Percentiles rank a stretch among this genome's conserved stretches.
Evolutionary conservation across 2,113 vertebrate genomes (phyloP).

Genomic region (Silurus asotus): DNA sequence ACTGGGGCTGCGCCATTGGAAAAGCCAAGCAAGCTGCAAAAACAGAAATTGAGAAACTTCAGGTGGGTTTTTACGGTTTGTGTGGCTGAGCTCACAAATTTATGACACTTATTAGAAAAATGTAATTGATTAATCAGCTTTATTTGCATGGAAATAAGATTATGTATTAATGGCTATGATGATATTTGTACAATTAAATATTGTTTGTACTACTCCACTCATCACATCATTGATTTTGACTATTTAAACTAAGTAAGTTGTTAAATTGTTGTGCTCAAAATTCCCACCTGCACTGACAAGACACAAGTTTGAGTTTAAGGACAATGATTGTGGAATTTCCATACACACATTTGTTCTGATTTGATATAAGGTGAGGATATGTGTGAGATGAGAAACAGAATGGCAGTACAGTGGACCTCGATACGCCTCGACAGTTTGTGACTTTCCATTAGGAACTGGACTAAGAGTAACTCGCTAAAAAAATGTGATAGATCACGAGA

Average conservation of each 20-base stretch:
- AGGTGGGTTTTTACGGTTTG: conserved; percentile 73
- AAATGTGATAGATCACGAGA: no score
- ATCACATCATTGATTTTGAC: not conserved
- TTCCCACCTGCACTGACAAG: not conserved
- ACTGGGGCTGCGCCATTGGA: conserved; percentile 97
- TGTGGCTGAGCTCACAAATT: not conserved
- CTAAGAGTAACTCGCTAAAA: no score
- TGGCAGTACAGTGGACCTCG: not conserved
- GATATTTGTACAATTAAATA: no score
- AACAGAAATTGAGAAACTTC: conserved; percentile 97
- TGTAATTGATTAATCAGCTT: not conserved
- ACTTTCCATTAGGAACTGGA: no score
- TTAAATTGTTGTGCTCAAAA: not conserved
- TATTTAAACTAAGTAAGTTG: not conserved
- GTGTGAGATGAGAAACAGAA: not conserved
- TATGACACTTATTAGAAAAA: not conserved
- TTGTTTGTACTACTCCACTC: not conserved
- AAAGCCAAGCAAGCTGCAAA: conserved; percentile 99
- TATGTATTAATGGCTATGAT: no score
- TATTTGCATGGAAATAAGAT: not conserved
- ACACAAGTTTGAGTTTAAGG: not conserved
- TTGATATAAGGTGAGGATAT: not conserved
- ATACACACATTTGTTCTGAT: not conserved
- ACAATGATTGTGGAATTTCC: not conserved
- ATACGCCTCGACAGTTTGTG: no score